Percentiles rank a stretch among this genome's conserved stretches.
Evolutionary conservation across 1,140 invertebrate genomes (phyloP).

Genomic region (Trichonephila inaurata): DNA sequence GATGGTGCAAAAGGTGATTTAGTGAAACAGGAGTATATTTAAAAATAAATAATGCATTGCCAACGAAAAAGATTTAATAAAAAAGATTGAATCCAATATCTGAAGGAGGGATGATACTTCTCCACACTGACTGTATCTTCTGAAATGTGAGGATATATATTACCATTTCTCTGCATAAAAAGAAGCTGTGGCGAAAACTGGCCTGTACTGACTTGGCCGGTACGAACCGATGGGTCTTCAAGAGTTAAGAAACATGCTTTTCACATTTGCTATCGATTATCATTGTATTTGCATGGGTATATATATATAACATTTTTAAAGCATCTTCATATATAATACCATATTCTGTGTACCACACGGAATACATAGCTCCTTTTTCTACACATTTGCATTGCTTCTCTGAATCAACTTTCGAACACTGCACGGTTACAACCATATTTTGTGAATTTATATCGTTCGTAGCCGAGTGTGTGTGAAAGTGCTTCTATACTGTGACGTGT

Average conservation of each 20-base stretch:
- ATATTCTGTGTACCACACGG: not conserved
- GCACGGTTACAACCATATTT: slow-evolving; percentile 36
- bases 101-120: no score
- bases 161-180: no score
- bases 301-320: not conserved
- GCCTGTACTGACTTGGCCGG: no score
- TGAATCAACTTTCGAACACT: slow-evolving; percentile 21
- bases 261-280: slow-evolving; percentile 17
- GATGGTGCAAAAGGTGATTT: no score
- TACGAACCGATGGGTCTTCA: no score
- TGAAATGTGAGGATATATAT: no score
- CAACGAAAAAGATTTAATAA: no score
- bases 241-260: not conserved
- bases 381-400: slow-evolving; percentile 23
- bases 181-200: no score
- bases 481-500: slow-evolving; percentile 20
- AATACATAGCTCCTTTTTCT: not conserved
- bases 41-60: no score
- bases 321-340: slow-evolving; percentile 8
- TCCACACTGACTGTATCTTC: no score
- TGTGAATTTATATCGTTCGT: slow-evolving; percentile 32
- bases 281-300: slow-evolving; percentile 26
- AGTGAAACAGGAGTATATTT: no score
- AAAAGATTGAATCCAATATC: no score
- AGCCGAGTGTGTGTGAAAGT: slow-evolving; percentile 35